These are phyloP conservation scores for Cryptocephalus moraei DNA, from an alignment of 2,888 invertebrate genomes.

Conservation along the genomic window DNA sequence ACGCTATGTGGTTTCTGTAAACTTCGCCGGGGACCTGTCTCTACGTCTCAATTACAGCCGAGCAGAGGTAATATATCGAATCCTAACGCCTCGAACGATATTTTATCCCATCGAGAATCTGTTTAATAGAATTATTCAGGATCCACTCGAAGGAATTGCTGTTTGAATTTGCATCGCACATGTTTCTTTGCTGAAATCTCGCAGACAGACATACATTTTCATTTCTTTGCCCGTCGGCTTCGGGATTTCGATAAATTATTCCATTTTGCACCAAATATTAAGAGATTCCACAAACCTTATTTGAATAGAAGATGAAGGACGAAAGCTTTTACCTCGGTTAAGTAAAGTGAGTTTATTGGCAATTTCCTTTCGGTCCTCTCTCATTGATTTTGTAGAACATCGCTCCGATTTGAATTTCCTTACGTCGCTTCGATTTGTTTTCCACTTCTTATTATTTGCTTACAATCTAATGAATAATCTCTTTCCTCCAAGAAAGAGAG, in stretches of 20 bases:
- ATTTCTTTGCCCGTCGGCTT: slow-evolving; percentile 12
- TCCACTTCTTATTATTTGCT: no score
- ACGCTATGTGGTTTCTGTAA: slow-evolving; percentile 37
- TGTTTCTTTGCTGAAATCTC: slow-evolving; percentile 11
- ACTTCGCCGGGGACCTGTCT: slow-evolving; percentile 36
- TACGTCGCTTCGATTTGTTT: no score
- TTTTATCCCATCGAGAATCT: slow-evolving; percentile 25
- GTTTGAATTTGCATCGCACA: slow-evolving; percentile 22
- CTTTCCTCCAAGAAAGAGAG: no score
- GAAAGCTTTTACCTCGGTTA: slow-evolving; percentile 18
- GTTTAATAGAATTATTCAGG: slow-evolving; percentile 28
- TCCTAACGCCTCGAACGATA: slow-evolving; percentile 19
- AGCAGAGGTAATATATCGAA: slow-evolving; percentile 35
- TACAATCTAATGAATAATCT: no score
- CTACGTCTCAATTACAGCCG: slow-evolving; percentile 31
- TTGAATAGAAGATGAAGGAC: slow-evolving; percentile 17
- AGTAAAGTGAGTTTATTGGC: slow-evolving; percentile 17
- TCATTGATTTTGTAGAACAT: slow-evolving; percentile 11
- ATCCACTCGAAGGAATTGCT: slow-evolving; percentile 27
- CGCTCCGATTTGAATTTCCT: slow-evolving; percentile 11
- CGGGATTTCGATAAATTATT: slow-evolving; percentile 17
- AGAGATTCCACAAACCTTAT: slow-evolving; percentile 15
- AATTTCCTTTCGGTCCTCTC: slow-evolving; percentile 15
- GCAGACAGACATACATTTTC: slow-evolving; percentile 10
- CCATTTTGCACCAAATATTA: slow-evolving; percentile 18